Conservation (phyloP, 2,797 vertebrate genomes). For the Pristis pectinata region DNA sequence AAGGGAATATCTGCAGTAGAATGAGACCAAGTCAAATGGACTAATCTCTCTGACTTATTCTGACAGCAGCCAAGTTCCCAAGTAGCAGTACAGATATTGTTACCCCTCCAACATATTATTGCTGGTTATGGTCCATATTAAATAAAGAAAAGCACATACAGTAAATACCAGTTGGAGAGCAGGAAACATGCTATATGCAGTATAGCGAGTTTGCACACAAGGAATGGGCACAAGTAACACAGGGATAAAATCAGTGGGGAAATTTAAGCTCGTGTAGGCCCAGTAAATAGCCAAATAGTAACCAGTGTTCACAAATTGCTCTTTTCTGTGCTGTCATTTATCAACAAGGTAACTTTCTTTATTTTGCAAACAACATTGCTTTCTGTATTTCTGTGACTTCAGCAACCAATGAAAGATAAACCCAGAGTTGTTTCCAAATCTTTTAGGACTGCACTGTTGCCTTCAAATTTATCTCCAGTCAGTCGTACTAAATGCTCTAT, state of each 20-base stretch:
- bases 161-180: not conserved
- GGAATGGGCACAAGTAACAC: not conserved
- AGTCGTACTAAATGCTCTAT: too few species aligned
- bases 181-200: not conserved
- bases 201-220: not conserved
- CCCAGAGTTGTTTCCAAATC: not conserved
- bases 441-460: not conserved
- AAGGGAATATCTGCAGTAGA: too few species aligned
- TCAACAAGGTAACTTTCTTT: too few species aligned
- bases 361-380: not conserved
- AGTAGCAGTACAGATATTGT: not conserved
- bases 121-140: not conserved
- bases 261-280: not conserved
- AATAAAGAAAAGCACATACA: not conserved
- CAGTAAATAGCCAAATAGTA: not conserved
- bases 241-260: not conserved
- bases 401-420: not conserved
- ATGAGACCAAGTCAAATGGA: too few species aligned
- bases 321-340: not conserved
- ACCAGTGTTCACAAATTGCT: not conserved
- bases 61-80: not conserved
- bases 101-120: not conserved
- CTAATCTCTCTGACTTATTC: not conserved
- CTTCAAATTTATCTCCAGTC: too few species aligned
- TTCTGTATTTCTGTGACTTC: not conserved